A percentile compares a stretch with the other conserved stretches of the same genome.
Evolutionary conservation across 2,888 invertebrate species (phyloP).

Genomic region (Sminthurides aquaticus): DNA sequence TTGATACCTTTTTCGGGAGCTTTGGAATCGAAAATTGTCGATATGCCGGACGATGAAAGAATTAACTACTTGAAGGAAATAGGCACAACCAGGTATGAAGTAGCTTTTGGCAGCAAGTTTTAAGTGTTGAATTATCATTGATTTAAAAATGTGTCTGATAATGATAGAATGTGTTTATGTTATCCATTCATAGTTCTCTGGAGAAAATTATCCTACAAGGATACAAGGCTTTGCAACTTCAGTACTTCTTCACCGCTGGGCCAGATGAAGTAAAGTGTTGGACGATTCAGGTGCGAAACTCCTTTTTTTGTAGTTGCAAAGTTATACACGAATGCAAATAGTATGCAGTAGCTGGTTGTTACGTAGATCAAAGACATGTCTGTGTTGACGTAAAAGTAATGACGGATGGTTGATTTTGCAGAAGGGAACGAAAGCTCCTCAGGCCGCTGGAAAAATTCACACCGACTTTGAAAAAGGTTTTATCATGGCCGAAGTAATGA

Average conservation of each 20-base stretch:
- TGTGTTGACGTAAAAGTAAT: neutral
- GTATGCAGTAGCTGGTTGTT: constrained; percentile 3
- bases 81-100: constrained; percentile 65
- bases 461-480: constrained; percentile 99
- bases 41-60: constrained; percentile 71
- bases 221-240: constrained; percentile 89
- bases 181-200: constrained; percentile 75
- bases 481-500: constrained; percentile 99
- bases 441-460: constrained; percentile 96
- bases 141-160: too few relatives aligned
- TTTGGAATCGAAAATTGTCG: constrained; percentile 76
- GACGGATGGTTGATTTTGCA: constrained; percentile 48
- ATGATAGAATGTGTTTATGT: neutral
- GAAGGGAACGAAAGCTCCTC: constrained; percentile 97
- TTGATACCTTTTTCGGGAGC: constrained; percentile 94
- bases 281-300: constrained; percentile 79
- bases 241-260: constrained; percentile 98
- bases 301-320: constrained; percentile 3
- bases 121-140: too few relatives aligned
- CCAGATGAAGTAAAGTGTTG: constrained; percentile 98
- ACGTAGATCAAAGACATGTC: too few relatives aligned
- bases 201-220: constrained; percentile 96
- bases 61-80: constrained; percentile 74
- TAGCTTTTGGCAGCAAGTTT: too few relatives aligned
- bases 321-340: constrained; percentile 7